Conservation (phyloP, 2,113 vertebrate genomes). For the Nymphicus hollandicus region DNA sequence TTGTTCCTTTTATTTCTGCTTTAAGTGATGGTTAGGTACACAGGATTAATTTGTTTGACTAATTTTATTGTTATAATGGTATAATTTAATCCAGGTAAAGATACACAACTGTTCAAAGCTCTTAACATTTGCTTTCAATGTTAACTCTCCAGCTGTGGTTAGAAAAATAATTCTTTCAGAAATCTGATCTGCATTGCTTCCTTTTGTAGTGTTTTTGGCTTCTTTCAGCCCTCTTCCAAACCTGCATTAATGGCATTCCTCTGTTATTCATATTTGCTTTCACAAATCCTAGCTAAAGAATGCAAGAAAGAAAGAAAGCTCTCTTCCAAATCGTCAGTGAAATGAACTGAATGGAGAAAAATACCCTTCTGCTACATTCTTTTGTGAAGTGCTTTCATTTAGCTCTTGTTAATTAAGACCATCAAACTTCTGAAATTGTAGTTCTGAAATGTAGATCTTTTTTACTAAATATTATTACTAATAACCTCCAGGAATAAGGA, state of each 20-base stretch:
- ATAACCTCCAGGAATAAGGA: neutral
- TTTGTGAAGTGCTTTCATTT: conserved; percentile 18
- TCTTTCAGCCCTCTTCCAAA: conserved; percentile 40
- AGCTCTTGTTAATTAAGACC: neutral
- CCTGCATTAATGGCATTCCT: conserved; percentile 48
- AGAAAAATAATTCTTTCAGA: conserved; percentile 71
- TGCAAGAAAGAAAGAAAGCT: conserved; percentile 24
- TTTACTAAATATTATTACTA: neutral
- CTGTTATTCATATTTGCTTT: conserved; percentile 66
- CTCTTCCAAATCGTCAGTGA: conserved; percentile 53
- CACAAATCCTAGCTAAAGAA: conserved; percentile 62
- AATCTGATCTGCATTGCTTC: conserved; percentile 60
- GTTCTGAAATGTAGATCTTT: neutral
- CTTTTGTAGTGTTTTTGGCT: conserved; percentile 68
- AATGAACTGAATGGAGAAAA: conserved; percentile 34
- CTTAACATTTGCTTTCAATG: conserved; percentile 68
- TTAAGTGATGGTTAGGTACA: neutral
- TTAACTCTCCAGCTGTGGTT: conserved; percentile 58
- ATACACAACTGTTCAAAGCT: conserved; percentile 38
- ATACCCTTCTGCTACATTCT: neutral
- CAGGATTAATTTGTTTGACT: conserved; percentile 16
- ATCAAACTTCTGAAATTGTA: neutral
- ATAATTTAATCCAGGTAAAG: conserved; percentile 66
- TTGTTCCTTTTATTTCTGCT: neutral
- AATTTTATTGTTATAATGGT: conserved; percentile 26